A percentile compares a stretch with the other conserved stretches of the same genome.
phyloP scores from a whole-genome alignment of 2,888 invertebrate species.

The Malthinus flaveolus region DNA sequence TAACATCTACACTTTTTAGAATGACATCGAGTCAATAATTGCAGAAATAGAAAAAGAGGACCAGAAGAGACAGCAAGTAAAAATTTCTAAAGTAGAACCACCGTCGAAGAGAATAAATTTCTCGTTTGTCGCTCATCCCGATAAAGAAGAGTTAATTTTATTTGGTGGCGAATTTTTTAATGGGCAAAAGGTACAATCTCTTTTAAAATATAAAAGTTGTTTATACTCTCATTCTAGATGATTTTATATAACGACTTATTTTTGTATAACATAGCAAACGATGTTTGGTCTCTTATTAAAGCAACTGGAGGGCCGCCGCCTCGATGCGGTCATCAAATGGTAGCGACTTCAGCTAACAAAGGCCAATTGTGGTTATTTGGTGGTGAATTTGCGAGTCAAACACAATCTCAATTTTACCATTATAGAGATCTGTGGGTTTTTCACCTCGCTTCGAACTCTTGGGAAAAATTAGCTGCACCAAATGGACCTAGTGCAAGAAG shows the following conservation, averaged over 20 bases:
- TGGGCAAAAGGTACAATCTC: slow-evolving; percentile 70
- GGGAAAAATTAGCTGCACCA: slow-evolving; percentile 79
- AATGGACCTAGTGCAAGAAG: slow-evolving; percentile 84
- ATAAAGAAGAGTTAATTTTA: slow-evolving; percentile 83
- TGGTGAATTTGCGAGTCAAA: slow-evolving; percentile 89
- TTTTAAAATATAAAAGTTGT: slow-evolving; percentile 2
- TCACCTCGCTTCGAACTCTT: slow-evolving; percentile 65
- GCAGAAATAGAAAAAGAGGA: slow-evolving; percentile 79
- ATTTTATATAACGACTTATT: slow-evolving; percentile 83
- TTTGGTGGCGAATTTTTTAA: slow-evolving; percentile 93
- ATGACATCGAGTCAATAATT: slow-evolving; percentile 80
- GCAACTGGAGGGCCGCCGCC: slow-evolving; percentile 88
- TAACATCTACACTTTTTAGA: slow-evolving; percentile 56
- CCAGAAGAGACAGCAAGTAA: slow-evolving; percentile 67
- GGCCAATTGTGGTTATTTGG: slow-evolving; percentile 83
- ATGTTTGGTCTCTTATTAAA: slow-evolving; percentile 79
- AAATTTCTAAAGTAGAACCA: slow-evolving; percentile 65
- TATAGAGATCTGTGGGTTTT: slow-evolving; percentile 91
- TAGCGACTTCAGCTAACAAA: slow-evolving; percentile 71
- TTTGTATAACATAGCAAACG: slow-evolving; percentile 77
- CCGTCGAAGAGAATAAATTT: slow-evolving; percentile 82
- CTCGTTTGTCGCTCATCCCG: slow-evolving; percentile 79
- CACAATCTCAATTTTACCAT: slow-evolving; percentile 91
- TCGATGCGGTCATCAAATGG: slow-evolving; percentile 86
- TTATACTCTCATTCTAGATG: slow-evolving; percentile 64